phyloP scores from a whole-genome alignment of 2,113 vertebrate species.

The Hemiscyllium ocellatum region DNA sequence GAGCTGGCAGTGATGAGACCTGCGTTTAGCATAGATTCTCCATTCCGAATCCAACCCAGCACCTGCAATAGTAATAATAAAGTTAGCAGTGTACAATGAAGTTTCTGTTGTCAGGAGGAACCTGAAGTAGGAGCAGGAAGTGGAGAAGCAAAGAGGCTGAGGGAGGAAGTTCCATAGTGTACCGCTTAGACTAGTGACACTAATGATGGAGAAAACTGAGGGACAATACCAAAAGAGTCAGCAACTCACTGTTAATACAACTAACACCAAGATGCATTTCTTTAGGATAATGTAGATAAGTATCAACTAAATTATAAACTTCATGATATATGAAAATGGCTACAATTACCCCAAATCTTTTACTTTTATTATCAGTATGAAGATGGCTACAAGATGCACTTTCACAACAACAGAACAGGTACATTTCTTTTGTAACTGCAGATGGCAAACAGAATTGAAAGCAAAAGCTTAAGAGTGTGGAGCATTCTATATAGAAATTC shows the following conservation, averaged over 20 bases:
- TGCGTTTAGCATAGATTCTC: constrained; percentile 95
- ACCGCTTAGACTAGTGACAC: neutral
- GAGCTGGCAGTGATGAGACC: constrained; percentile 96
- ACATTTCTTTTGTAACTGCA: neutral
- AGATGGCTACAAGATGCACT: neutral
- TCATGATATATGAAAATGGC: neutral
- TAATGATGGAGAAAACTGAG: neutral
- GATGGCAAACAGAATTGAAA: neutral
- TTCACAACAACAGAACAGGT: neutral
- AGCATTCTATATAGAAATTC: no score
- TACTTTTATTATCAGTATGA: neutral
- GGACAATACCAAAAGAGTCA: neutral
- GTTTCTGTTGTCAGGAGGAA: neutral
- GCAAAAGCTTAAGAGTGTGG: neutral
- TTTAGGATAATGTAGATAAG: neutral
- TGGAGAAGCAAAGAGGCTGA: neutral
- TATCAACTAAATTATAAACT: neutral
- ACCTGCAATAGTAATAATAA: constrained; percentile 61
- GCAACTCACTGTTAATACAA: neutral
- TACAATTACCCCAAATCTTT: neutral
- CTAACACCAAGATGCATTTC: neutral
- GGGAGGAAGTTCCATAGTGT: neutral
- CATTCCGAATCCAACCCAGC: constrained; percentile 95
- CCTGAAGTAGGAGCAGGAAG: neutral
- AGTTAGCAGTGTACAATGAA: neutral